Conservation (phyloP, 2,888 invertebrate species). For the Coronaproctus castanopsis region DNA sequence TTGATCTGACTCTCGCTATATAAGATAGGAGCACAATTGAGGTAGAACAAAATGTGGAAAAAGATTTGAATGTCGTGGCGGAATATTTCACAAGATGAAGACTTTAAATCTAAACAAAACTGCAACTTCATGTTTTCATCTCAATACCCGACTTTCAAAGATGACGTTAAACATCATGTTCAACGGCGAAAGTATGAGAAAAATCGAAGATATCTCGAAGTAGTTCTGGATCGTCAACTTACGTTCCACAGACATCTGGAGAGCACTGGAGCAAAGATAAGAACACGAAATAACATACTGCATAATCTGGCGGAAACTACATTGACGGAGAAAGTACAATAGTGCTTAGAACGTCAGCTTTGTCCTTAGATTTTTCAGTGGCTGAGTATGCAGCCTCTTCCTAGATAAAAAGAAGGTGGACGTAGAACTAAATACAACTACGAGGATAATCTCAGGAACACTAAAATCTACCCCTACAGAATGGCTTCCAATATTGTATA, state of each 20-base stretch:
- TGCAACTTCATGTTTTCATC: background rate
- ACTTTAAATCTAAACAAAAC: background rate
- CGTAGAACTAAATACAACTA: background rate
- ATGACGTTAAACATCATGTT: background rate
- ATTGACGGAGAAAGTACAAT: background rate
- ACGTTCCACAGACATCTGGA: background rate
- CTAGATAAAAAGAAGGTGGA: background rate
- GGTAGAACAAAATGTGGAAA: background rate
- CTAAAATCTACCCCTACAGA: too few species aligned
- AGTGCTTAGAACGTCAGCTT: background rate
- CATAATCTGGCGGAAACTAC: background rate
- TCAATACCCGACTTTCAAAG: background rate
- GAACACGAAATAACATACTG: background rate
- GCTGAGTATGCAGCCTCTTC: background rate
- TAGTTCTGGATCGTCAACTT: background rate
- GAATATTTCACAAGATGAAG: background rate
- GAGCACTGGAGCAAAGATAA: background rate
- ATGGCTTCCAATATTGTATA: too few species aligned
- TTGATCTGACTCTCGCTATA: background rate
- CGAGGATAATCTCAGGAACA: too few species aligned
- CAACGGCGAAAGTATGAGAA: background rate
- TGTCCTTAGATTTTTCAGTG: background rate
- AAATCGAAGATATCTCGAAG: background rate
- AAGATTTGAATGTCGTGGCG: background rate
- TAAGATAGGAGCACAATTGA: background rate